These are phyloP conservation scores for Lutjanus campechanus DNA, from an alignment of 2,797 vertebrate genomes.

Conservation along the genomic window DNA sequence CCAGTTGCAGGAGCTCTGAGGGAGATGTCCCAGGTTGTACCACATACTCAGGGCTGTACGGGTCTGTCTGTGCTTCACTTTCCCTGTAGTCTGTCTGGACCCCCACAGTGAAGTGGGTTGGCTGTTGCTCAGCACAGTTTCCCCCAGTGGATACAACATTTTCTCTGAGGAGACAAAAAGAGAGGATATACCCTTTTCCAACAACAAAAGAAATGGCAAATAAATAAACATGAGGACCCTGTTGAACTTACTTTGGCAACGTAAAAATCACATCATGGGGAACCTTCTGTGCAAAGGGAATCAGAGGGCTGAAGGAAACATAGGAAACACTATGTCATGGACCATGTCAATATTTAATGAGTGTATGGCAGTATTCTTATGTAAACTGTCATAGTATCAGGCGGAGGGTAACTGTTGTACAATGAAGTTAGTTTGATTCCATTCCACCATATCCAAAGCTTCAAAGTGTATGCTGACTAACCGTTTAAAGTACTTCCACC, in stretches of 20 bases:
- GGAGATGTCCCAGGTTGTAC: slow-evolving; percentile 84
- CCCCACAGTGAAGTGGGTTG: slow-evolving; percentile 82
- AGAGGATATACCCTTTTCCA: not conserved
- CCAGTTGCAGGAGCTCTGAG: slow-evolving; percentile 92
- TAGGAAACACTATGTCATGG: slow-evolving; percentile 28
- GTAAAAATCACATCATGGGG: slow-evolving; percentile 77
- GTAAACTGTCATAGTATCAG: not conserved
- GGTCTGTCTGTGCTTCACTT: slow-evolving; percentile 94
- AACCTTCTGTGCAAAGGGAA: slow-evolving; percentile 80
- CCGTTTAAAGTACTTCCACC: slow-evolving; percentile 93
- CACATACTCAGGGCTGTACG: slow-evolving; percentile 91
- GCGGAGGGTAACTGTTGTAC: not conserved
- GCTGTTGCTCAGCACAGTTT: slow-evolving; percentile 18
- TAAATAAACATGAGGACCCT: not conserved
- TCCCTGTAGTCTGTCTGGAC: slow-evolving; percentile 97
- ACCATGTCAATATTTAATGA: not conserved
- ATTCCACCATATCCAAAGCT: not conserved
- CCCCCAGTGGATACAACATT: slow-evolving; percentile 39
- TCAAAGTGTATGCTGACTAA: slow-evolving; percentile 62
- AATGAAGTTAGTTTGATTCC: not conserved
- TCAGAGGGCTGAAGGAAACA: slow-evolving; percentile 83
- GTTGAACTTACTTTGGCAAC: slow-evolving; percentile 85
- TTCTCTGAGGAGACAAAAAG: slow-evolving; percentile 71
- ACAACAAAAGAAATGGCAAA: not conserved
- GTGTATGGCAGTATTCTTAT: not conserved